These are phyloP conservation scores for Trichomalopsis sarcophagae DNA, from an alignment of 1,140 invertebrate genomes.

Conservation along the genomic window DNA sequence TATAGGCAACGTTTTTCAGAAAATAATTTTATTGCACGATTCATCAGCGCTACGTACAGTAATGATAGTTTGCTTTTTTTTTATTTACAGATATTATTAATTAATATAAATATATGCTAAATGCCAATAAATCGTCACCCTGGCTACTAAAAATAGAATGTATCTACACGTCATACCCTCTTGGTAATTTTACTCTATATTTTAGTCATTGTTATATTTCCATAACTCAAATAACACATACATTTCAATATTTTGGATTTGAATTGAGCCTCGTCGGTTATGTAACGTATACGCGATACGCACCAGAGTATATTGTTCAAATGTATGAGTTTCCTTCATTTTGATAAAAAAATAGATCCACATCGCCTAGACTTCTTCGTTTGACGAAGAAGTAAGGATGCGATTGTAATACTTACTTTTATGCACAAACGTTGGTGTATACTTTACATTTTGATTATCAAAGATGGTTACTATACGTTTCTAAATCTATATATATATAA, in stretches of 20 bases:
- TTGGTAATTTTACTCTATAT: neutral
- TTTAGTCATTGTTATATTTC: too few relatives aligned
- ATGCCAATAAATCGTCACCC: neutral
- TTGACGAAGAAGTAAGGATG: conserved; percentile 19
- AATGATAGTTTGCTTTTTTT: neutral
- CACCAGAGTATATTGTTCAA: conserved; percentile 12
- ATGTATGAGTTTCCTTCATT: neutral
- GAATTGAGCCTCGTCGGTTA: conserved; percentile 17
- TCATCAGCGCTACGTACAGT: neutral
- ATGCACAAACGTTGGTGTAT: neutral
- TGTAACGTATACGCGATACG: conserved; percentile 31
- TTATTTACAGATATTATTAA: neutral
- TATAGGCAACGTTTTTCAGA: neutral
- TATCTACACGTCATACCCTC: neutral
- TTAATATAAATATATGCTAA: too few relatives aligned
- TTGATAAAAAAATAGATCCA: neutral
- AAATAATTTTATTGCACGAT: neutral
- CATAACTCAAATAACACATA: too few relatives aligned
- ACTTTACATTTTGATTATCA: neutral
- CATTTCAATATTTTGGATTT: neutral
- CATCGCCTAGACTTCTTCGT: conserved; percentile 24
- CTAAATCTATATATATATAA: neutral
- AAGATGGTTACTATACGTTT: neutral
- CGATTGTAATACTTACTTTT: neutral
- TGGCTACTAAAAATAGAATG: neutral